Base-by-base conservation (phyloP, 2,113 vertebrate species). In the Cichladusa arquata region DNA sequence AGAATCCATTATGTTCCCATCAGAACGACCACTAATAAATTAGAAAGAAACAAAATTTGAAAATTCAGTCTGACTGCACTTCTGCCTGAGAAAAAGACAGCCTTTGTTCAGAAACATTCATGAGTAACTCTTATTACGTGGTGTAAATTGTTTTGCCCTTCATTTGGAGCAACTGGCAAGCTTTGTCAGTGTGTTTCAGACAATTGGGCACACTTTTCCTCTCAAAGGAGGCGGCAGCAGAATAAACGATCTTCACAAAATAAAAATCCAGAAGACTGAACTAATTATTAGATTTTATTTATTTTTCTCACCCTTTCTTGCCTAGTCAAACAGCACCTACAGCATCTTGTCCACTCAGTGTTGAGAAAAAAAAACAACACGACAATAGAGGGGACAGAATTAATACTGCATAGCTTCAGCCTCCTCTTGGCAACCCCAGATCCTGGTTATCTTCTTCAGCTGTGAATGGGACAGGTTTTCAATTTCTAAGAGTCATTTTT, bases 51-150 rank as follows among this genome's bases (percentile, higher is more conserved):
- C 36, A 5, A 71, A 64, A 84, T 71, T 45, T 81, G 28, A 87
- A 88, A 95, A 96, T 84, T 85, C 56, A 85, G 54, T 67, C 60
- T 79, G 48, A 69, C 36, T 56, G 47, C n/a, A 73, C 24, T 85
- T 87, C 15, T 69, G 70, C 92, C 24, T 2, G 8, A 87, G 72
- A 81, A 92, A 64, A 60, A 83, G 50, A 61, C 28, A 70, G 81
- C 23, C 36, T 93, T 84, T 84, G 11, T 66, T 84, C 53, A 88
- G 61, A 85, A 83, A 92, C 51, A 83, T 48, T 80, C 45, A 61
- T 19, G 36, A 95, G 54, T 76, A 89, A 64, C 23, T 86, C 51
- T 71, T 77, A 77, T 33, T 81, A 66, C 19, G 40, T 24, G 62
- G 28, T 24, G 10, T 31, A 82, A 76, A 88, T 78, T 81, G 42